These are phyloP conservation scores for Embidobia sp. DNA, from an alignment of 2,888 invertebrate species.

Conservation along the genomic window DNA sequence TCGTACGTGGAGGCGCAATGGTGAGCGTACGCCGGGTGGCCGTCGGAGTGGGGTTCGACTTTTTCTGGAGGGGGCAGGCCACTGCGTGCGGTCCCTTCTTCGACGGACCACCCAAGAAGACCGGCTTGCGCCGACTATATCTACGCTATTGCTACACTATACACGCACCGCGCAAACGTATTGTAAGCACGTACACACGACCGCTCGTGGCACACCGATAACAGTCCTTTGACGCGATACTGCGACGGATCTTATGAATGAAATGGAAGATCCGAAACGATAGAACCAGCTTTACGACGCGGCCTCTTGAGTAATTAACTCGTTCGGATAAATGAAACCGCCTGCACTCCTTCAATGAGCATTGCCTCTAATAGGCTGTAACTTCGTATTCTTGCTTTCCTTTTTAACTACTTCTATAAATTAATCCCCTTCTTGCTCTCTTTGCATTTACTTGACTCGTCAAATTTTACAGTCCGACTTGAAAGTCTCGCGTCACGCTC, in stretches of 20 bases:
- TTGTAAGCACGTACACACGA: slow-evolving; percentile 33
- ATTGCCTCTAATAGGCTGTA: slow-evolving; percentile 25
- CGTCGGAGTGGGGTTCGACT: slow-evolving; percentile 69
- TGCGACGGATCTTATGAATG: slow-evolving; percentile 67
- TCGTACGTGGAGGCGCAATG: slow-evolving; percentile 57
- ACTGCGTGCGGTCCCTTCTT: slow-evolving; percentile 81
- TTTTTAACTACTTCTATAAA: not conserved
- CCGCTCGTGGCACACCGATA: slow-evolving; percentile 39
- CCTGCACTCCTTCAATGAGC: slow-evolving; percentile 33
- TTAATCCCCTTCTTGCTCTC: slow-evolving; percentile 1
- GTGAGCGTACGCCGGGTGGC: slow-evolving; percentile 69
- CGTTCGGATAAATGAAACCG: slow-evolving; percentile 49
- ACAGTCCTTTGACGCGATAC: slow-evolving; percentile 61
- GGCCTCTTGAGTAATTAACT: slow-evolving; percentile 50
- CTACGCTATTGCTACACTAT: slow-evolving; percentile 55
- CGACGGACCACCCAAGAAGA: slow-evolving; percentile 81
- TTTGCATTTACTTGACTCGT: too few species aligned
- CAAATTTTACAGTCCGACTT: too few species aligned
- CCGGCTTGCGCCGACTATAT: slow-evolving; percentile 74
- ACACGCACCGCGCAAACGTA: slow-evolving; percentile 47
- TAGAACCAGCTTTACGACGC: slow-evolving; percentile 52
- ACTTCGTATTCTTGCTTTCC: not conserved
- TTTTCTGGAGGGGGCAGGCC: slow-evolving; percentile 80
- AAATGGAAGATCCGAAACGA: slow-evolving; percentile 65
- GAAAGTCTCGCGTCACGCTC: too few species aligned